A percentile compares a stretch with the other conserved stretches of the same genome.
Evolutionary conservation across 2,888 invertebrate species (phyloP).

Genomic region (Listrodromus nycthemerus): DNA sequence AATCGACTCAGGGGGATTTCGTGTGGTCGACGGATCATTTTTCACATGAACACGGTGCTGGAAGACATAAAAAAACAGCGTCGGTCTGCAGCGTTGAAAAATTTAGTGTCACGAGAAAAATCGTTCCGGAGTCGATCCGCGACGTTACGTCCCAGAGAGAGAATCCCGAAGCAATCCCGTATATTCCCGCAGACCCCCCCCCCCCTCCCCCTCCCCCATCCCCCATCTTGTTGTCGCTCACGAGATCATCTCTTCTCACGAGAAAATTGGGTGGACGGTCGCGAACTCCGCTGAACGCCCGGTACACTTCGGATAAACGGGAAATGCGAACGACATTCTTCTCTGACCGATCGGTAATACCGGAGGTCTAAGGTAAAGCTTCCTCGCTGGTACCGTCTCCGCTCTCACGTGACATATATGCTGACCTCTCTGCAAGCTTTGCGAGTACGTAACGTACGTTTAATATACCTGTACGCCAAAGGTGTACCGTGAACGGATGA

Average conservation of each 20-base stretch:
- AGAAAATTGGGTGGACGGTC: conserved; percentile 43
- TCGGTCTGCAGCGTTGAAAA: background rate
- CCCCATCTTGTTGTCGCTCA: conserved; percentile 31
- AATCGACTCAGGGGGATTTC: background rate
- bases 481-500: conserved; percentile 27
- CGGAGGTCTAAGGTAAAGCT: conserved; percentile 35
- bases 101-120: conserved; percentile 16
- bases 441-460: background rate
- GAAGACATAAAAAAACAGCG: background rate
- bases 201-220: background rate
- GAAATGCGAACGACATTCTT: conserved; percentile 52
- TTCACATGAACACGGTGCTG: background rate
- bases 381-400: background rate
- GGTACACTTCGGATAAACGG: conserved; percentile 18
- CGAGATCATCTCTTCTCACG: conserved; percentile 34
- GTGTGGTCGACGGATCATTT: background rate
- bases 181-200: conserved; percentile 54
- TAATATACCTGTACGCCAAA: conserved; percentile 11
- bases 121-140: conserved; percentile 61
- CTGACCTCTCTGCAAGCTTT: background rate
- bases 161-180: conserved; percentile 72
- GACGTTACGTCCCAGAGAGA: conserved; percentile 54
- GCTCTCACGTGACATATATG: background rate
- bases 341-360: conserved; percentile 37
- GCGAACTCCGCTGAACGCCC: background rate